Evolutionary conservation across 1,140 invertebrate species (phyloP).

Genomic region (Penaeus chinensis): DNA sequence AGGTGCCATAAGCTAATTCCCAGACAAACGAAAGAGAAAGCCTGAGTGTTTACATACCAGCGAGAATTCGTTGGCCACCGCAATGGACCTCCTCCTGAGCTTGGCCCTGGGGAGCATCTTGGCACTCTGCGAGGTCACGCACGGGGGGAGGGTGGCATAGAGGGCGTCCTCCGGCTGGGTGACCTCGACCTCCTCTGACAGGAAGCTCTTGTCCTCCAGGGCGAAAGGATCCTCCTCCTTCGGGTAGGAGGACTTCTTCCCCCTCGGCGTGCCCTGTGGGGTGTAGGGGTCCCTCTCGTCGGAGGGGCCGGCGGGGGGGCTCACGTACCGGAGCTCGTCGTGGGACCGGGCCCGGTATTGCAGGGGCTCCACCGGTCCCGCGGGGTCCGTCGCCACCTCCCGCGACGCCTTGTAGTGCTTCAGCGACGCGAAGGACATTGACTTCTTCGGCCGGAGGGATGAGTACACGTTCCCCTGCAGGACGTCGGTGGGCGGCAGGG

Average conservation of each 20-base stretch:
- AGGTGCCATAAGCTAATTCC: too few species aligned
- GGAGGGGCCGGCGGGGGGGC: neutral
- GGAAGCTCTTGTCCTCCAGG: neutral
- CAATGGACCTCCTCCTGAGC: slow-evolving; percentile 40
- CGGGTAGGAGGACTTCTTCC: neutral
- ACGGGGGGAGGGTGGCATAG: neutral
- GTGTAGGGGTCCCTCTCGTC: slow-evolving; percentile 6
- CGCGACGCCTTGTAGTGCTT: slow-evolving; percentile 18
- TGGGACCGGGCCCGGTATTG: slow-evolving; percentile 24
- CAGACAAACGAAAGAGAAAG: too few species aligned
- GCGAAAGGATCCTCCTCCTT: neutral
- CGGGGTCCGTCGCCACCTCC: slow-evolving; percentile 1
- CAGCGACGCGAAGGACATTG: slow-evolving; percentile 35
- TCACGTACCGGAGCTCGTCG: slow-evolving; percentile 31
- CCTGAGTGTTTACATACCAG: neutral
- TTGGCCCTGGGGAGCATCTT: slow-evolving; percentile 37
- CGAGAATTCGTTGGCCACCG: slow-evolving; percentile 33
- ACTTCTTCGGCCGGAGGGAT: slow-evolving; percentile 32
- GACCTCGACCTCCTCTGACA: neutral
- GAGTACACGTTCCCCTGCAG: slow-evolving; percentile 41
- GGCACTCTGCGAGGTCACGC: neutral
- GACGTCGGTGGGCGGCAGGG: slow-evolving; percentile 21
- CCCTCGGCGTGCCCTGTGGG: neutral
- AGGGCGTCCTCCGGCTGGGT: neutral
- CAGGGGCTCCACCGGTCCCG: neutral